These are phyloP conservation scores for Barypeithes pellucidus DNA, from an alignment of 2,888 invertebrate genomes.

Conservation along the genomic window DNA sequence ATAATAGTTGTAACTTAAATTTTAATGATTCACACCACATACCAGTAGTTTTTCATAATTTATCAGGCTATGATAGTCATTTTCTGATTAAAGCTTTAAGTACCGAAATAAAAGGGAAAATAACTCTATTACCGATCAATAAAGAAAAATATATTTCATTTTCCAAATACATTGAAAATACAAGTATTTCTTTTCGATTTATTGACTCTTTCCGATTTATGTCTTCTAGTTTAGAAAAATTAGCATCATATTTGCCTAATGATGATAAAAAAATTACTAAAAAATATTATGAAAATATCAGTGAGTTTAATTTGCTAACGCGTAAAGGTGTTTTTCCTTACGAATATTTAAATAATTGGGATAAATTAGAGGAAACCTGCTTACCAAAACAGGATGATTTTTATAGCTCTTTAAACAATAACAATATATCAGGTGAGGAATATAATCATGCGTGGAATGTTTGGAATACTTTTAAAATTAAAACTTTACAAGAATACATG, in stretches of 20 bases:
- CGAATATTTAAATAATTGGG: constrained; percentile 18
- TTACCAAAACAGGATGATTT: constrained; percentile 1
- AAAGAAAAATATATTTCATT: constrained; percentile 55
- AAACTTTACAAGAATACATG: constrained; percentile 8
- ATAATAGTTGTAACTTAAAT: too few relatives aligned
- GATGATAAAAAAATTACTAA: constrained; percentile 9
- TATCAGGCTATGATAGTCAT: constrained; percentile 21
- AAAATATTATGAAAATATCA: not conserved
- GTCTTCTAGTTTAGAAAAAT: not conserved
- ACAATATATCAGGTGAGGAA: constrained; percentile 5
- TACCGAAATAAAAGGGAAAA: constrained; percentile 1
- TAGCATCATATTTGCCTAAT: constrained; percentile 4
- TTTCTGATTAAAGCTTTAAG: not conserved
- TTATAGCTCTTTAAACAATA: not conserved
- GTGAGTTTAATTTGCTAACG: not conserved
- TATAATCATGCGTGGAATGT: constrained; percentile 15
- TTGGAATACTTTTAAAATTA: constrained; percentile 31
- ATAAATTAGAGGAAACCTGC: constrained; percentile 1
- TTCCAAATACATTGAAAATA: constrained; percentile 52
- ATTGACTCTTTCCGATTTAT: constrained; percentile 11
- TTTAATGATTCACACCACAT: too few relatives aligned
- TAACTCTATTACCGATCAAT: not conserved
- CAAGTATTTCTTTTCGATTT: constrained; percentile 39
- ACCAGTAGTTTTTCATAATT: constrained; percentile 16
- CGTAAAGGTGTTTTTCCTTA: constrained; percentile 25